phyloP scores from a whole-genome alignment of 2,888 invertebrate species.

The Aquatica leii region DNA sequence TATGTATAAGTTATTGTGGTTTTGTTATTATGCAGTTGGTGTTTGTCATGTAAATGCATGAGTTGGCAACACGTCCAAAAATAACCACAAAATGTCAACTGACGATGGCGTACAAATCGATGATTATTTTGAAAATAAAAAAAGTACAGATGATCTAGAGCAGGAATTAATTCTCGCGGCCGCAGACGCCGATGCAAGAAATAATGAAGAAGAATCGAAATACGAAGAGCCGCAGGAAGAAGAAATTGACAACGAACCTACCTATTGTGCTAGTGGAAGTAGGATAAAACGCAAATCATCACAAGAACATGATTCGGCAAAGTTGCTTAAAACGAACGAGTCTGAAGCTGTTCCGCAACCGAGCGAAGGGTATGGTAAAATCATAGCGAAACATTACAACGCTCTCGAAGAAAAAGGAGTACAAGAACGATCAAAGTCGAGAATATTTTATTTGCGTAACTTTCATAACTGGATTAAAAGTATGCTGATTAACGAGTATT shows the following conservation, averaged over 20 bases:
- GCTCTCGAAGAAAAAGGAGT: conserved; percentile 84
- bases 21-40: no score
- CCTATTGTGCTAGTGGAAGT: conserved; percentile 10
- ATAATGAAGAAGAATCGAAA: conserved; percentile 44
- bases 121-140: conserved; percentile 35
- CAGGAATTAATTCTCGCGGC: conserved; percentile 56
- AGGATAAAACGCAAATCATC: conserved; percentile 8
- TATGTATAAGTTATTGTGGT: no score
- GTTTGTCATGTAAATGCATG: no score
- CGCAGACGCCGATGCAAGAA: conserved; percentile 56
- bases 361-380: conserved; percentile 61
- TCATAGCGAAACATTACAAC: conserved; percentile 96
- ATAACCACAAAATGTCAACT: conserved; percentile 12
- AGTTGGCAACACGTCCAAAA: no score
- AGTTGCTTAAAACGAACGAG: conserved; percentile 33
- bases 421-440: conserved; percentile 81
- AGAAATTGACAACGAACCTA: neutral
- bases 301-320: neutral
- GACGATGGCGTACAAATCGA: conserved; percentile 14
- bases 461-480: conserved; percentile 99
- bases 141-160: conserved; percentile 55
- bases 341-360: conserved; percentile 27
- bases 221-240: conserved; percentile 31
- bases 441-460: conserved; percentile 93
- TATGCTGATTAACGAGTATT: conserved; percentile 87